Conservation (phyloP, 1,140 invertebrate genomes). For the Agrilus planipennis region DNA sequence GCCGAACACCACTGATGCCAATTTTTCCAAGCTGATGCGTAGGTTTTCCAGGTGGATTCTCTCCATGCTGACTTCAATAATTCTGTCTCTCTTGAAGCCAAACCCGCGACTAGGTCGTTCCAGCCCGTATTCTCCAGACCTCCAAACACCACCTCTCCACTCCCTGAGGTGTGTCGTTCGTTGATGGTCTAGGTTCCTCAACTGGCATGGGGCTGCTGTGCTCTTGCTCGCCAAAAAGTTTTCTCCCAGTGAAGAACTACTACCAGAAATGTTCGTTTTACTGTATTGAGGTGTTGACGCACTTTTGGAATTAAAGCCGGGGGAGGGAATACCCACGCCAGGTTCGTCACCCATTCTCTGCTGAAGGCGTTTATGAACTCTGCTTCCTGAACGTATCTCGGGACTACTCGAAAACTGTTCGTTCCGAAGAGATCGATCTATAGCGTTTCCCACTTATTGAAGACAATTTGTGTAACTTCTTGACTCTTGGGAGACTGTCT, state of each 20-base stretch:
- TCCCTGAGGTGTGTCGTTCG: background rate
- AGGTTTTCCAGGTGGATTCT: conserved; percentile 5
- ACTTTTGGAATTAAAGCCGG: conserved; percentile 21
- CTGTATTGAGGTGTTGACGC: conserved; percentile 15
- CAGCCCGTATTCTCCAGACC: conserved; percentile 8
- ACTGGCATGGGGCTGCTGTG: conserved; percentile 16
- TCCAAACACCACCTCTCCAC: conserved; percentile 4
- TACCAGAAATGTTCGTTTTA: conserved; percentile 17
- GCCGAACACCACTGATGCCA: too few relatives aligned
- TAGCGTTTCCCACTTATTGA: conserved; percentile 10
- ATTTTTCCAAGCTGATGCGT: conserved; percentile 6
- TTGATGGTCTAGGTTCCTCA: conserved; percentile 15
- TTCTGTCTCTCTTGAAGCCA: background rate
- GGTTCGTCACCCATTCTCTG: conserved; percentile 8
- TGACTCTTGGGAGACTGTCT: background rate
- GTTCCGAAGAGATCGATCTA: conserved; percentile 11
- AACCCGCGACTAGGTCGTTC: background rate
- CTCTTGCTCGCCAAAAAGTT: conserved; percentile 26
- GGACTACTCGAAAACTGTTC: conserved; percentile 6
- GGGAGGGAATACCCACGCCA: conserved; percentile 17
- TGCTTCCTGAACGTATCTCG: conserved; percentile 9
- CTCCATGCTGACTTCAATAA: background rate
- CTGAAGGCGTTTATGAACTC: conserved; percentile 18
- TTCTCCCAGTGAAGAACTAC: conserved; percentile 27
- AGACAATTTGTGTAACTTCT: conserved; percentile 1